phyloP scores from a whole-genome alignment of 2,113 vertebrate species.

The Nipponia nippon region DNA sequence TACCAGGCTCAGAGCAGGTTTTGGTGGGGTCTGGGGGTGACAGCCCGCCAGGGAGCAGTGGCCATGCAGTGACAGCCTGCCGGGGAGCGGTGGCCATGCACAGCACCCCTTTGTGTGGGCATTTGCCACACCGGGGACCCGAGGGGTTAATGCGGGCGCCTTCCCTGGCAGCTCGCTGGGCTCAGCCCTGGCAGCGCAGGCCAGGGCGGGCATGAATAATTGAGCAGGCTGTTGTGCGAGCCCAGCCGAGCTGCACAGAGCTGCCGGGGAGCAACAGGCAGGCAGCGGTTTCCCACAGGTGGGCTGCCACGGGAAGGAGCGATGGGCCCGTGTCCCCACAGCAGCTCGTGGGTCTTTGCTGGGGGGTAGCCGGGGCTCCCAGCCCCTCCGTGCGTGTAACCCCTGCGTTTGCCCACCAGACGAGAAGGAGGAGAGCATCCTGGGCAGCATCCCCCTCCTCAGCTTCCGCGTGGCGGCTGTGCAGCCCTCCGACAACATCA shows the following conservation, averaged over 20 bases:
- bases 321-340: fast-evolving
- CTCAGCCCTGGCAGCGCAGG: neutral
- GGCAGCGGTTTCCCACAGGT: neutral
- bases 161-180: neutral
- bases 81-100: neutral
- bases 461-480: constrained; percentile 87
- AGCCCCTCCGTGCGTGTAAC: neutral
- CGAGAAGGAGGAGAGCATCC: constrained; percentile 89
- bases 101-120: neutral
- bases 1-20: fast-evolving
- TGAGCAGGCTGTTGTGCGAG: neutral
- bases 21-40: neutral
- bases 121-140: fast-evolving
- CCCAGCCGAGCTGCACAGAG: neutral
- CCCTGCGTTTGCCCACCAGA: constrained; percentile 65
- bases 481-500: constrained; percentile 89
- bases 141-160: neutral
- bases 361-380: neutral
- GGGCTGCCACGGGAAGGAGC: neutral
- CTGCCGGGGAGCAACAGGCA: constrained; percentile 2
- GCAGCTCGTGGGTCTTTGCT: neutral
- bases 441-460: constrained; percentile 92
- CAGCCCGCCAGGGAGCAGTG: fast-evolving
- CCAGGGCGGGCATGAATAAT: constrained; percentile 42
- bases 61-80: neutral